phyloP scores from a whole-genome alignment of 2,113 vertebrate species.

The Apodemus sylvaticus region DNA sequence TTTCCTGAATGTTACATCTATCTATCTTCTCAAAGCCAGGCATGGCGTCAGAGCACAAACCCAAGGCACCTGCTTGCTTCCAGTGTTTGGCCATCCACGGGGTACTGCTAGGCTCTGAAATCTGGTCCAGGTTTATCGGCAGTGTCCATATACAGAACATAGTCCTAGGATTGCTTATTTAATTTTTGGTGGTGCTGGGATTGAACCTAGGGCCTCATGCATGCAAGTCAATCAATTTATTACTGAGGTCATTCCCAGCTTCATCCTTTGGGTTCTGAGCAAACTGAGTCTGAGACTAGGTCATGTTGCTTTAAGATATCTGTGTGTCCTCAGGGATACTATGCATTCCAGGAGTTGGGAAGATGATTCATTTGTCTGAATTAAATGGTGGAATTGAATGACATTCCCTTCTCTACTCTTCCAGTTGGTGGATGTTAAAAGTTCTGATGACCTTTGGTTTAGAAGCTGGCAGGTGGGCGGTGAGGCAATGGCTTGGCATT shows the following conservation, averaged over 20 bases:
- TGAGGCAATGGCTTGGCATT: too few relatives aligned
- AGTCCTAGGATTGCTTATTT: not conserved
- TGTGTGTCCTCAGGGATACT: too few relatives aligned
- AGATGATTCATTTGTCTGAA: not conserved
- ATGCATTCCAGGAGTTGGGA: not conserved
- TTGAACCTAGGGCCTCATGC: not conserved
- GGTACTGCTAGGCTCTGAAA: not conserved
- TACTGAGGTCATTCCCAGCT: not conserved
- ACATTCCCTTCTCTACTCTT: not conserved
- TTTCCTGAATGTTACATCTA: not conserved
- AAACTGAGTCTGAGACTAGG: not conserved
- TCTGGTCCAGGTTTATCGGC: not conserved
- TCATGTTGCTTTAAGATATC: too few relatives aligned
- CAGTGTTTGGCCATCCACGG: too few relatives aligned
- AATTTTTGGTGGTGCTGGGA: not conserved
- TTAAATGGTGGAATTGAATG: not conserved
- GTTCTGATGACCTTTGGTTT: not conserved
- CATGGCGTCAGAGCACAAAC: not conserved
- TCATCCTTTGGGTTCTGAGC: not conserved
- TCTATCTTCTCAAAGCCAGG: not conserved
- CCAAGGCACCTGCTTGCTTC: too few relatives aligned
- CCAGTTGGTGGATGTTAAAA: not conserved
- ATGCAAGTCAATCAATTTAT: not conserved
- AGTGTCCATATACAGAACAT: too few relatives aligned
- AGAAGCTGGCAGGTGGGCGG: too few relatives aligned